phyloP scores from a whole-genome alignment of 2,888 invertebrate genomes.

The Eupithecia insigniata region DNA sequence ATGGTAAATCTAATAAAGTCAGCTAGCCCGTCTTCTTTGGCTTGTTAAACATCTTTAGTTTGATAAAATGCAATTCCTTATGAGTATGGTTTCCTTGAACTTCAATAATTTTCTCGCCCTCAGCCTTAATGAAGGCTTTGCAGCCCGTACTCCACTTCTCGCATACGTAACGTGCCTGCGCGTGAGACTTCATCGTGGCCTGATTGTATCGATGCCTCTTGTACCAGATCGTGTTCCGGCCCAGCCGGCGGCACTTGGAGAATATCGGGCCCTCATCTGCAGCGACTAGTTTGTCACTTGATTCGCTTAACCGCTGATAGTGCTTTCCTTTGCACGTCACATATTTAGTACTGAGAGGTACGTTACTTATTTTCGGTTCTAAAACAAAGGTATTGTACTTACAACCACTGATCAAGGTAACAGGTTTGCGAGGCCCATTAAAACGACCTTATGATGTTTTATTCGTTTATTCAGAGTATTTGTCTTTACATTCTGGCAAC shows the following conservation, averaged over 20 bases:
- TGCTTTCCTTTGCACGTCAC: conserved; percentile 19
- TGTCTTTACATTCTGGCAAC: neutral
- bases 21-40: neutral
- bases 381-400: conserved; percentile 1
- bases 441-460: neutral
- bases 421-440: neutral
- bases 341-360: neutral
- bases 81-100: conserved; percentile 21
- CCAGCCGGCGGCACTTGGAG: neutral
- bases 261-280: conserved; percentile 14
- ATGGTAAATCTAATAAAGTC: neutral
- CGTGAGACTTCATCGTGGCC: neutral
- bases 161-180: conserved; percentile 35
- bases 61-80: neutral
- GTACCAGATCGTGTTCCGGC: conserved; percentile 13
- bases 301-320: neutral
- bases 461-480: neutral
- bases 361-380: neutral
- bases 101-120: conserved; percentile 16
- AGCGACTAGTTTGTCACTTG: conserved; percentile 2
- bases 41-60: neutral
- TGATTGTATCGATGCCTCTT: conserved; percentile 19
- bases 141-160: conserved; percentile 44
- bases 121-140: conserved; percentile 21
- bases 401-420: neutral